Base-by-base conservation (phyloP, 2,113 vertebrate genomes). In the Lepidiolamprologus cunningtoni region DNA sequence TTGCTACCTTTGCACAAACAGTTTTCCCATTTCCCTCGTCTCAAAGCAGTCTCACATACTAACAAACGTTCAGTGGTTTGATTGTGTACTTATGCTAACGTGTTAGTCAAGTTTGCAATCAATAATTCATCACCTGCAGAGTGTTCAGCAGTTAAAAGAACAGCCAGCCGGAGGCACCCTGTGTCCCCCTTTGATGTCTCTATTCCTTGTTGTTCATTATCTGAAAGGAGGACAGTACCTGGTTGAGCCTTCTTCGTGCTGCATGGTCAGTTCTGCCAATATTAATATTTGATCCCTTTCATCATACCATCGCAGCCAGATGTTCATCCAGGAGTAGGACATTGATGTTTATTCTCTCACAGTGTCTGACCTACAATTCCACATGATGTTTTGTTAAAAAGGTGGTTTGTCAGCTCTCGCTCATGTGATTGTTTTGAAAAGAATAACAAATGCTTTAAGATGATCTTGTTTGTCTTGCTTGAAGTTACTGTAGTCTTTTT, bases 51-150 rank as follows among this genome's bases (percentile, higher is more conserved):
- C 35, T 66, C 16, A 35, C 42, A 71, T 40, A 78, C 86, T 80
- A 89, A 80, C 83, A 84, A 84, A 47, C 42, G 6, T 66, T 28
- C 45, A 76, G 79, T 68, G 85, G 53, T 86, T 87, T 90, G 47
- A 84, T 88, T 73, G 78, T 79, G 55, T 90, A 45, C 80, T 80
- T 78, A 86, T 94, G 90, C 73, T 91, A 87, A 94, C 86, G 86
- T 71, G 8, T 87, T 93, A 88, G 91, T 94, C 86, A 91, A 91
- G 79, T 58, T 83, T 71, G 81, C 26, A 28, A 82, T 94, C 84
- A 87, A 92, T 94, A 90, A 93, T 94, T 94, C 78, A 94, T 86
- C 78, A 80, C 83, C 84, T 84, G 80, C 84, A n/a, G 66, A 78
- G 82, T 28, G 37, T 82, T 91, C 45, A 52, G 83, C 16, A 52